Evolutionary conservation across 2,888 invertebrate species (phyloP).

Genomic region (Blastobasis lacticolella): DNA sequence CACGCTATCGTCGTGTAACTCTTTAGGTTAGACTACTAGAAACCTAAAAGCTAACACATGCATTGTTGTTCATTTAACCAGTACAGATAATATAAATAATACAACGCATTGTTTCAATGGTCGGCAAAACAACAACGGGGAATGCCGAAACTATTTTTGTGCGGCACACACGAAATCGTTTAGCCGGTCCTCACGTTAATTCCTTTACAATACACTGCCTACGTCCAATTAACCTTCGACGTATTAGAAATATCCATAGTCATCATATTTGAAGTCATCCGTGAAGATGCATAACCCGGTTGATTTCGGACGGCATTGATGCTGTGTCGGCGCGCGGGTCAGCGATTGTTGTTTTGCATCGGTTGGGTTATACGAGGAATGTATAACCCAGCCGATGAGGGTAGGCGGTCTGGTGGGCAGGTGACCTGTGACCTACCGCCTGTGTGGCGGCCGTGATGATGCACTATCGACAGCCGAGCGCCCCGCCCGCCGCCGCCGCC

Average conservation of each 20-base stretch:
- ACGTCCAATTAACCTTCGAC: constrained; percentile 69
- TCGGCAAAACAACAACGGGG: too few relatives aligned
- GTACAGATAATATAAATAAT: too few relatives aligned
- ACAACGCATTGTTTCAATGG: too few relatives aligned
- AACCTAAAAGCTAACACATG: too few relatives aligned
- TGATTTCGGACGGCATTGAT: not conserved
- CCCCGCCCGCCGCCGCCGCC: too few relatives aligned
- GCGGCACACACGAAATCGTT: constrained; percentile 28
- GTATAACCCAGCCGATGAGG: constrained; percentile 26
- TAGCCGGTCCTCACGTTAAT: constrained; percentile 43
- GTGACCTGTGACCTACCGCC: constrained; percentile 56
- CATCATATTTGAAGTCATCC: constrained; percentile 55
- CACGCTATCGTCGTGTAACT: too few relatives aligned
- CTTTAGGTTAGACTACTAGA: too few relatives aligned
- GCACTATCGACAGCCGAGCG: constrained; percentile 32
- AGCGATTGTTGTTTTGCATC: constrained; percentile 11
- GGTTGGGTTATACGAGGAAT: constrained; percentile 28
- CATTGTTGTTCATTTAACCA: too few relatives aligned
- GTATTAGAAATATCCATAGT: constrained; percentile 61
- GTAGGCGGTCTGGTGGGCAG: constrained; percentile 51
- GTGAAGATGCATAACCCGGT: constrained; percentile 29
- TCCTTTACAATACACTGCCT: constrained; percentile 59
- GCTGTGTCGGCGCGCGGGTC: too few relatives aligned
- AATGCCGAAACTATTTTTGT: constrained; percentile 7
- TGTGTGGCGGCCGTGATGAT: constrained; percentile 48